Evolutionary conservation across 1,140 invertebrate genomes (phyloP), one percentile per base, ranked within the genome.

Genomic region (Rhopalosiphum padi): DNA sequence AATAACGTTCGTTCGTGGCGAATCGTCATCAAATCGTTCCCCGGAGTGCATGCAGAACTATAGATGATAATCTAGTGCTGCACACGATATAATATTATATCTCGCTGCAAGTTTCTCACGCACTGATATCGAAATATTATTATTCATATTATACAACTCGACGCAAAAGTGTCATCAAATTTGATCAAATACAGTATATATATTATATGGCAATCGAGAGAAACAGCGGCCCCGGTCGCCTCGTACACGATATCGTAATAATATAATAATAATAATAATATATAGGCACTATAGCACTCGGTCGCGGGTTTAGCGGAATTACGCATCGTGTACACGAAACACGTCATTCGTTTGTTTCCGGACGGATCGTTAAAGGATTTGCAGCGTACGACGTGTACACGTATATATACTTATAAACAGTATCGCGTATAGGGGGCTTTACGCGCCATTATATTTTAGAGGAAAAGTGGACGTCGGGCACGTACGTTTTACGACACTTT

Each of bases 321-420:
- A 35, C 85, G 41, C 87, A 68, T 90, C 37, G 35, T 11, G 35
- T 41, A 41, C 89, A 30, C 55, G 23, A 43, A 82, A 82, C 90
- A 91, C 90, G 90, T 91, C 60, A 82, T 77, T 82, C 55, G 90
- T 46, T 46, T n/a, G 90, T 68, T 82, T 91, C 60, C 90, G 90
- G 60, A 55, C 60, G 60, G 41, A 46, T 82, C 60, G 68, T 91
- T 82, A 82, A 82, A 91, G 90, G 90, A 91, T 91, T 91, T 77
- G 18, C 22, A 46, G 90, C 37, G 43, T 30, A 30, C 85, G 85
- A 77, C 37, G 85, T 48, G 85, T 48, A 21, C 35, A n/a, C 30
- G 30, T 51, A 35, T 77, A n/a, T 83, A n/a, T 83, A 41, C 37
- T 35, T 83, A 83, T 23, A 35, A 37, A 82, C 22, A 25, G 9